phyloP scores from a whole-genome alignment of 2,113 vertebrate species.

The Nesospiza acunhae region DNA sequence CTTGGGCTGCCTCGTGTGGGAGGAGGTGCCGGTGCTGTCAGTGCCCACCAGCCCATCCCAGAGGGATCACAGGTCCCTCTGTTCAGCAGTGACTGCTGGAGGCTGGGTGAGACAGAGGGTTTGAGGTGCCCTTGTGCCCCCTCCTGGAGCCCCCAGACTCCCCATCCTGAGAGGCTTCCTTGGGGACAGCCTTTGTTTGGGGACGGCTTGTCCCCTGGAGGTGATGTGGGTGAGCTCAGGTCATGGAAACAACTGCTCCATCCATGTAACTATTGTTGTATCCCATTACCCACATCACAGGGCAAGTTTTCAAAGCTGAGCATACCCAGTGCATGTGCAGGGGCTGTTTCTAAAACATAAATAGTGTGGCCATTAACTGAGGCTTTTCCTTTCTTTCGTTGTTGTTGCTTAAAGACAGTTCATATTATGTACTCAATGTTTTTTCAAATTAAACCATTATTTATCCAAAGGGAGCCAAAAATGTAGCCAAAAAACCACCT shows the following conservation, averaged over 20 bases:
- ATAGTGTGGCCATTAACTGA: background rate
- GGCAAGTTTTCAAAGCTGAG: background rate
- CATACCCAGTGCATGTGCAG: background rate
- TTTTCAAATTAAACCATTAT: slow-evolving; percentile 53
- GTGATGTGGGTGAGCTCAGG: background rate
- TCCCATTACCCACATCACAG: background rate
- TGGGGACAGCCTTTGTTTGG: background rate
- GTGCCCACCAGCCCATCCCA: too few species aligned
- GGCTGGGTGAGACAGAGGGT: background rate
- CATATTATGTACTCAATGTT: slow-evolving; percentile 16
- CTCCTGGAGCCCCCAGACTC: background rate
- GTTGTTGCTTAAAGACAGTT: slow-evolving; percentile 41
- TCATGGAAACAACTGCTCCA: rapidly evolving
- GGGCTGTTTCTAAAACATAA: slow-evolving; percentile 35
- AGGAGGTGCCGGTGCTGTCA: background rate
- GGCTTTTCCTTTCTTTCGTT: slow-evolving; percentile 13
- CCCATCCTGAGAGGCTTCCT: background rate
- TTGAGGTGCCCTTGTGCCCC: background rate
- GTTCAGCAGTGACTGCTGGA: background rate
- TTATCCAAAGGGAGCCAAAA: slow-evolving; percentile 59
- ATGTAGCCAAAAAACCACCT: slow-evolving; percentile 43
- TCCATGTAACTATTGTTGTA: background rate
- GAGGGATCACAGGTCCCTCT: background rate
- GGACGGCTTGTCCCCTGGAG: background rate
- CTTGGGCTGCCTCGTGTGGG: rapidly evolving